Percentiles rank a stretch among this genome's conserved stretches.
Evolutionary conservation across 2,888 invertebrate species (phyloP).

Genomic region (Endotricha flammealis): DNA sequence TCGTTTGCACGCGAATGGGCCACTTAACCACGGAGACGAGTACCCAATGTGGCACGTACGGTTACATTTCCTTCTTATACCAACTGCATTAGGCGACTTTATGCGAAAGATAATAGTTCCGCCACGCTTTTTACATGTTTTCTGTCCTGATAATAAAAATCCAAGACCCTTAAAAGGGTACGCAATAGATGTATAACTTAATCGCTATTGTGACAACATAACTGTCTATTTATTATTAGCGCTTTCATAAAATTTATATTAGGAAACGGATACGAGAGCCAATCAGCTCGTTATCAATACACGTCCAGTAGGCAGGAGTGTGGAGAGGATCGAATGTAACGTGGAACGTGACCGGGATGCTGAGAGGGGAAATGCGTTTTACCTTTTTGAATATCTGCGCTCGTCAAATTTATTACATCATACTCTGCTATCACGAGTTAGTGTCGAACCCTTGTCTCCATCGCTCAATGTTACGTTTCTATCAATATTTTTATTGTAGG

Average conservation of each 20-base stretch:
- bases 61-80: slow-evolving; percentile 53
- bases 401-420: slow-evolving; percentile 55
- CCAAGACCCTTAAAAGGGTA: slow-evolving; percentile 29
- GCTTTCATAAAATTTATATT: slow-evolving; percentile 43
- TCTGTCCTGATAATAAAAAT: slow-evolving; percentile 38
- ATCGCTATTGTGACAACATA: slow-evolving; percentile 37
- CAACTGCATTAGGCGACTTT: slow-evolving; percentile 63
- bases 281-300: slow-evolving; percentile 45
- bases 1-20: slow-evolving; percentile 79
- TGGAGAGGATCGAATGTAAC: slow-evolving; percentile 49
- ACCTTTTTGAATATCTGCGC: slow-evolving; percentile 50
- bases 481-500: slow-evolving; percentile 6
- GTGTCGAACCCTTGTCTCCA: slow-evolving; percentile 37
- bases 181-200: slow-evolving; percentile 41
- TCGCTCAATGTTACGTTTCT: slow-evolving; percentile 26
- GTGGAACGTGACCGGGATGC: slow-evolving; percentile 52
- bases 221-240: slow-evolving; percentile 32
- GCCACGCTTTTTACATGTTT: slow-evolving; percentile 73
- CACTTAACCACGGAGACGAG: slow-evolving; percentile 76
- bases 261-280: slow-evolving; percentile 44
- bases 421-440: slow-evolving; percentile 34
- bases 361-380: slow-evolving; percentile 23
- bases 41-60: slow-evolving; percentile 44
- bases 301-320: slow-evolving; percentile 31
- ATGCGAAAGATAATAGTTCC: slow-evolving; percentile 63